A percentile compares a stretch with the other conserved stretches of the same genome.
Conservation (phyloP, 1,140 invertebrate species). For the Conus ventricosus region DNA sequence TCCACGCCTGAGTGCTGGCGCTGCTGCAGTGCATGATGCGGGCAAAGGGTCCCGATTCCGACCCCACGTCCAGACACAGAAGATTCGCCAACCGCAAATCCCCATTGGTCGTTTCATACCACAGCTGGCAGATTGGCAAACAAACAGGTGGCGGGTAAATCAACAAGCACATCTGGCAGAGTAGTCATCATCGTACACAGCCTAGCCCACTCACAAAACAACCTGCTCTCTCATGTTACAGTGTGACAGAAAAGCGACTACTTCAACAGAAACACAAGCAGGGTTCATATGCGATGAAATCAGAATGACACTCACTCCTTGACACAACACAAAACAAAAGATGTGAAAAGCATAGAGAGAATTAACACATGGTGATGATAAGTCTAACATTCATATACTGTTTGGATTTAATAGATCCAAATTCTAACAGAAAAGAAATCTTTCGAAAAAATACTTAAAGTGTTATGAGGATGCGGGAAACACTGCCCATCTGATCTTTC, state of each 20-base stretch:
- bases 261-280: no score
- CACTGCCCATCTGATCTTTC: no score
- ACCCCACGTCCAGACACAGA: conserved; percentile 86
- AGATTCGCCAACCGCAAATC: conserved; percentile 90
- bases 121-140: conserved; percentile 78
- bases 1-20: conserved; percentile 93
- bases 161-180: conserved; percentile 16
- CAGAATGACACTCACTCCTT: no score
- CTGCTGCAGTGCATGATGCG: conserved; percentile 93
- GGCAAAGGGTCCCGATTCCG: conserved; percentile 74
- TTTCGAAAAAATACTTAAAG: no score
- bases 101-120: conserved; percentile 89
- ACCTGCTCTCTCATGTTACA: not conserved
- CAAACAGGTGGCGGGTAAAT: conserved; percentile 13
- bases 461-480: no score
- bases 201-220: not conserved
- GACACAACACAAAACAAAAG: no score
- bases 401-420: no score
- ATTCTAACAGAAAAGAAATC: no score
- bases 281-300: no score
- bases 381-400: not conserved
- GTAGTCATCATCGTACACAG: conserved; percentile 9
- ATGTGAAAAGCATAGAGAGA: no score
- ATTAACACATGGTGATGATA: not conserved
- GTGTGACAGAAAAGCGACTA: no score